A percentile compares a stretch with the other conserved stretches of the same genome.
Evolutionary conservation across 2,113 vertebrate species (phyloP).

Genomic region (Epinephelus lanceolatus): DNA sequence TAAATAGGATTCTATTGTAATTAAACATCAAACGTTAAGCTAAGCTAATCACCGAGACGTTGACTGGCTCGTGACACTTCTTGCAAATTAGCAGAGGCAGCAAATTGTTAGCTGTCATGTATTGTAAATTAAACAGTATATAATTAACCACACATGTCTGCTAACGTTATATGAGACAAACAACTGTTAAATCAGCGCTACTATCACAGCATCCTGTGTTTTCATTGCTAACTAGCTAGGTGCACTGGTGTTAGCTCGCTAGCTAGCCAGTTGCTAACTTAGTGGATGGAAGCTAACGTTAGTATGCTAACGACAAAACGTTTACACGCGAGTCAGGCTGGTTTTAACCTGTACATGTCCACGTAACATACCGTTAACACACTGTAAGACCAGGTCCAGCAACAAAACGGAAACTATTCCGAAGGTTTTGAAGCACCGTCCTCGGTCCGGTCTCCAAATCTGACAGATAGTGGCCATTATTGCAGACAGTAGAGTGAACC

Average conservation of each 20-base stretch:
- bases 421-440: conserved; percentile 70
- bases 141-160: not conserved
- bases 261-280: conserved; percentile 49
- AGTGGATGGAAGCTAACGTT: conserved; percentile 22
- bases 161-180: not conserved
- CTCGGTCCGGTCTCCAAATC: conserved; percentile 68
- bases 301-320: not conserved
- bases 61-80: not conserved
- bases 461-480: conserved; percentile 74
- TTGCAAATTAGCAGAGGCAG: not conserved
- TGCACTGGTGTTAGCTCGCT: conserved; percentile 12
- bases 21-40: not conserved
- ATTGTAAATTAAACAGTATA: not conserved
- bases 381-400: conserved; percentile 70
- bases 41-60: not conserved
- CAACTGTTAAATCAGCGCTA: not conserved
- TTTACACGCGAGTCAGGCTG: not conserved
- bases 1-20: no score
- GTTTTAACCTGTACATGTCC: accelerated
- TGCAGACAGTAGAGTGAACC: conserved; percentile 31
- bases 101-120: not conserved
- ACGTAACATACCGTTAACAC: conserved; percentile 76
- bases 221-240: not conserved
- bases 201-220: not conserved
- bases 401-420: conserved; percentile 72